Conservation (phyloP, 2,113 vertebrate species). For the Nanorana parkeri region DNA sequence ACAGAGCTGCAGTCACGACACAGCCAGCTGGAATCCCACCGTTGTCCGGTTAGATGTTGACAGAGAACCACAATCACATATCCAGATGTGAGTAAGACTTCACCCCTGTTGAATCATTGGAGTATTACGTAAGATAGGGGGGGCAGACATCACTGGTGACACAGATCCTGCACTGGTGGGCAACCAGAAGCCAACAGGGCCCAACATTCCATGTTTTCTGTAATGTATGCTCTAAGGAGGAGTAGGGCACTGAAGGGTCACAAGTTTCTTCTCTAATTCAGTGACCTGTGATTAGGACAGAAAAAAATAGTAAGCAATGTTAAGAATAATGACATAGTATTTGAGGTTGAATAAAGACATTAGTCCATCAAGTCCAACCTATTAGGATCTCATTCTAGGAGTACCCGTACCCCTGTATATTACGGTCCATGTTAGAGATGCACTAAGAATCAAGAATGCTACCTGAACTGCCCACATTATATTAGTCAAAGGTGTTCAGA, state of each 20-base stretch:
- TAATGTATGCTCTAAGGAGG: constrained; percentile 31
- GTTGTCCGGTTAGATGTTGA: constrained; percentile 15
- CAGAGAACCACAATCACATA: constrained; percentile 29
- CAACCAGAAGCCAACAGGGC: background rate
- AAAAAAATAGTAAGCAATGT: background rate
- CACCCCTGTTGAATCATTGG: background rate
- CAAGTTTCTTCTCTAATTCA: constrained; percentile 52
- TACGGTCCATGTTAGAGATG: background rate
- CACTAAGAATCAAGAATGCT: background rate
- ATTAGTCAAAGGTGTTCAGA: too few relatives aligned
- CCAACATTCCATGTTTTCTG: background rate
- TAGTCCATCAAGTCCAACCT: too few relatives aligned
- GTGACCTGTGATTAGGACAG: constrained; percentile 24
- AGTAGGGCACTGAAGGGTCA: constrained; percentile 35
- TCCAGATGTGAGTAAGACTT: constrained; percentile 23
- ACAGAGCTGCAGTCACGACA: constrained; percentile 2
- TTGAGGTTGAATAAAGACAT: too few relatives aligned
- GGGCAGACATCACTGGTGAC: constrained; percentile 16
- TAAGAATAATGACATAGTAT: background rate
- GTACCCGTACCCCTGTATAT: too few relatives aligned
- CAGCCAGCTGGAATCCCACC: constrained; percentile 17
- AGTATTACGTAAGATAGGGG: constrained; percentile 30
- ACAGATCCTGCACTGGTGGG: constrained; percentile 27
- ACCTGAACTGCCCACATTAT: too few relatives aligned
- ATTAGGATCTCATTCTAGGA: too few relatives aligned